A percentile compares a stretch with the other conserved stretches of the same genome.
Evolutionary conservation across 2,888 invertebrate genomes (phyloP).

Genomic region (Yponomeuta sedellus): DNA sequence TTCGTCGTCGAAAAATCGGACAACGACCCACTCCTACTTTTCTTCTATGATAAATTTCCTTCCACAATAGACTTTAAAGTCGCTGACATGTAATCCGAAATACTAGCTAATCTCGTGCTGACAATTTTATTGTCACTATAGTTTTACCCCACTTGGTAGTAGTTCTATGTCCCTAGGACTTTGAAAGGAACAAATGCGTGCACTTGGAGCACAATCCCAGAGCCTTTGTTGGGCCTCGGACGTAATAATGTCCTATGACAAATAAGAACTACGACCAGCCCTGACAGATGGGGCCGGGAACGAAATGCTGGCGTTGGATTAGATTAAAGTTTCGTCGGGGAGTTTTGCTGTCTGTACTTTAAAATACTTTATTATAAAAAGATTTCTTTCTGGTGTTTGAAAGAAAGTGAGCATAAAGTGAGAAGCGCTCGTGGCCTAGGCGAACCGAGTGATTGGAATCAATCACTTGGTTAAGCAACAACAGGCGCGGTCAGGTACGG

Average conservation of each 20-base stretch:
- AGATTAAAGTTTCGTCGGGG: not conserved
- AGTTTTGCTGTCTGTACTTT: not conserved
- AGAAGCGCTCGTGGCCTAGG: too few species aligned
- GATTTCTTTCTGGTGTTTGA: not conserved
- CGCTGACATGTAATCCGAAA: too few species aligned
- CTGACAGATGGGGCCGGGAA: conserved; percentile 29
- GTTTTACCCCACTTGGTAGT: not conserved
- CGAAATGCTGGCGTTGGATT: not conserved
- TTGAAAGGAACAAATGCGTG: conserved; percentile 19
- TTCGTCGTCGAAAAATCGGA: too few species aligned
- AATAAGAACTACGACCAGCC: conserved; percentile 51
- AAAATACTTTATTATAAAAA: not conserved
- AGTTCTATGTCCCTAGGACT: conserved; percentile 7
- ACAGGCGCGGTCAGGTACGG: too few species aligned
- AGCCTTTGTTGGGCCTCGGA: conserved; percentile 39
- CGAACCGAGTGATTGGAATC: too few species aligned
- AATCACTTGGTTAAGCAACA: too few species aligned
- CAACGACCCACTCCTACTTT: too few species aligned
- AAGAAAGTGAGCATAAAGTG: too few species aligned
- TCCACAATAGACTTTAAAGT: too few species aligned
- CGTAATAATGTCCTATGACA: conserved; percentile 57
- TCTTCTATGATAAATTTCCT: too few species aligned
- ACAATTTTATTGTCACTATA: not conserved
- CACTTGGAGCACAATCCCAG: conserved; percentile 22
- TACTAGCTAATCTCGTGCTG: too few species aligned